Evolutionary conservation across 2,113 vertebrate species (phyloP).

Genomic region (rabbit (Oryctolagus cuniculus)): DNA sequence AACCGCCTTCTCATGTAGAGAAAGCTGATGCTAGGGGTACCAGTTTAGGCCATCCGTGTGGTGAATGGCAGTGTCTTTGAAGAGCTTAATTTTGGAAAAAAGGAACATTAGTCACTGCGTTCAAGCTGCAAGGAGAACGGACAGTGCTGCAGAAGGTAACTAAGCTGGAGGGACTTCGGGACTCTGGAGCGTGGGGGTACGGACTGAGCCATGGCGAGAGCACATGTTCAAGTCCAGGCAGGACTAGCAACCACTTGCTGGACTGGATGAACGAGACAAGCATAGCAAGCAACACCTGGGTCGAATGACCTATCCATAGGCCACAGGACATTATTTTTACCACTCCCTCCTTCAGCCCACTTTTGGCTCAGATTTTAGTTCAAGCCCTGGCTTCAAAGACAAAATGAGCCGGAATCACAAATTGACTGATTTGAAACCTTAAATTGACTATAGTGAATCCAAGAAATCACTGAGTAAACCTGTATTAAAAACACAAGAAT

Average conservation of each 20-base stretch:
- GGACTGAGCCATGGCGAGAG: too few relatives aligned
- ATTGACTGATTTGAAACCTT: neutral
- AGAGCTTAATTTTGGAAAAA: slow-evolving; percentile 30
- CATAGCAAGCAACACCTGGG: neutral
- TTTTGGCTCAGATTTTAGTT: neutral
- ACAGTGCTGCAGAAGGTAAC: neutral
- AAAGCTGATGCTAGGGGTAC: neutral
- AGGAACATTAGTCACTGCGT: neutral
- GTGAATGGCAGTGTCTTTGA: neutral
- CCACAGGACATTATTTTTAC: neutral
- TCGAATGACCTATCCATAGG: neutral
- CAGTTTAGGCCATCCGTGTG: neutral
- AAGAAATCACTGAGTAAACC: neutral
- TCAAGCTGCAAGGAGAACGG: neutral
- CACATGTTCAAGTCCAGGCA: neutral
- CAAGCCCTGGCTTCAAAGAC: neutral
- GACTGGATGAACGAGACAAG: neutral
- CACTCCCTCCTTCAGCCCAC: neutral
- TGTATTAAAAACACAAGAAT: slow-evolving; percentile 7
- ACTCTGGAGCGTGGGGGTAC: neutral
- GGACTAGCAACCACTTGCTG: neutral
- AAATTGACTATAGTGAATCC: neutral
- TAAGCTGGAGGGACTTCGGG: neutral
- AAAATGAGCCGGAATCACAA: neutral
- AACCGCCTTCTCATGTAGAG: neutral